A percentile compares a stretch with the other conserved stretches of the same genome.
Evolutionary conservation across 2,797 vertebrate genomes (phyloP).

Genomic region (Dicrostonyx torquatus): DNA sequence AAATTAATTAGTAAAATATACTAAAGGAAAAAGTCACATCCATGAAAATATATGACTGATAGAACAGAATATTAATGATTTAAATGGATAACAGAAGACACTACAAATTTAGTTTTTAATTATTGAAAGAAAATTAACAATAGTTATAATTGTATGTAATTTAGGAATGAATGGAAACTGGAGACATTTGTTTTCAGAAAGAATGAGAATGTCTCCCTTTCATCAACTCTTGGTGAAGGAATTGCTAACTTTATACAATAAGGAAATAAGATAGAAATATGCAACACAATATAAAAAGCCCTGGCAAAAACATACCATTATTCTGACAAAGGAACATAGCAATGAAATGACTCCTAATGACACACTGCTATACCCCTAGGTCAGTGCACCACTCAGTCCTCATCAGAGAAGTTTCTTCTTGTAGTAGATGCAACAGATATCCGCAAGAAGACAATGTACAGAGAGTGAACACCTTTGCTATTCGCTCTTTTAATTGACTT

Average conservation of each 20-base stretch:
- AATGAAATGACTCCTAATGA: not conserved
- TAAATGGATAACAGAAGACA: not conserved
- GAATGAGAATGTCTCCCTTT: not conserved
- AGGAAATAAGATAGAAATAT: not conserved
- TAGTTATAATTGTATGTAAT: not conserved
- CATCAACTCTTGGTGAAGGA: not conserved
- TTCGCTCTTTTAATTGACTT: no score
- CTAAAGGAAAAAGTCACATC: not conserved
- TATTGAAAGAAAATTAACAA: slow-evolving; percentile 11
- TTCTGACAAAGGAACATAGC: not conserved
- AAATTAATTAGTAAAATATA: not conserved
- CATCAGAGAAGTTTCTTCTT: not conserved
- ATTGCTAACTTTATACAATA: not conserved
- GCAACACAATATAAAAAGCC: not conserved
- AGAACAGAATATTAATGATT: not conserved
- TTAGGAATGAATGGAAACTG: not conserved
- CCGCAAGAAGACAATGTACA: no score
- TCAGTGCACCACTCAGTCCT: no score
- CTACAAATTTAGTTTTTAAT: not conserved
- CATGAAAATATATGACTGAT: not conserved
- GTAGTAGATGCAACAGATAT: not conserved
- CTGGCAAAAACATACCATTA: not conserved
- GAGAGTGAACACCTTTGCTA: not conserved
- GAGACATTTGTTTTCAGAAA: not conserved
- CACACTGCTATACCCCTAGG: not conserved